phyloP scores from a whole-genome alignment of 2,797 vertebrate species.

The Chelonia mydas region DNA sequence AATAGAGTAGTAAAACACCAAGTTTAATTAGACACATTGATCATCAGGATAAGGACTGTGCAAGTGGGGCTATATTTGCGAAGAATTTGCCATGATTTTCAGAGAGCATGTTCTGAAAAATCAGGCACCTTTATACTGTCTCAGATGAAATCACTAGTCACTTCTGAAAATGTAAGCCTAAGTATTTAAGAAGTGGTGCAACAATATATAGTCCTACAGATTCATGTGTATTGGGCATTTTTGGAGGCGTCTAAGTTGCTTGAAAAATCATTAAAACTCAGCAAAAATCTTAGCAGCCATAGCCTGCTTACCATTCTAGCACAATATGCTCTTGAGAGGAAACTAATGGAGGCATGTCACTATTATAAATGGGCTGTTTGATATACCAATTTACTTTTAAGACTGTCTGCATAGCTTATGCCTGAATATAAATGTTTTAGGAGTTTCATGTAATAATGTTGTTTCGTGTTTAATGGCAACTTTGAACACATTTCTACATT shows the following conservation, averaged over 20 bases:
- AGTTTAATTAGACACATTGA: not conserved
- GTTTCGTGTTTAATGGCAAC: slow-evolving; percentile 5
- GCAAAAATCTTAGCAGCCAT: not conserved
- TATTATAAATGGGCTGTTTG: not conserved
- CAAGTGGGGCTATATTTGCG: not conserved
- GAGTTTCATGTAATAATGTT: not conserved
- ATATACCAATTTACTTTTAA: not conserved
- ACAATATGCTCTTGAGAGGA: not conserved
- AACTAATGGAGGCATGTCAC: not conserved
- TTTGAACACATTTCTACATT: slow-evolving; percentile 18
- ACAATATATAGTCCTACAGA: not conserved
- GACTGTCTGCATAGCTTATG: not conserved
- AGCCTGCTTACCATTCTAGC: not conserved
- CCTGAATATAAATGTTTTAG: slow-evolving; percentile 10
- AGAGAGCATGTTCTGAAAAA: not conserved
- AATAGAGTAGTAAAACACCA: fast-evolving
- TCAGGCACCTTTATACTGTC: not conserved
- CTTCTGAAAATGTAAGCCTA: not conserved
- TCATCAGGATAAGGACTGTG: not conserved
- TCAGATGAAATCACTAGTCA: fast-evolving
- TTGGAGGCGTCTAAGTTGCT: not conserved
- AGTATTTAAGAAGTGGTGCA: not conserved
- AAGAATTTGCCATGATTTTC: not conserved
- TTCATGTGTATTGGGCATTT: not conserved
- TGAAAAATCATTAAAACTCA: not conserved